These are phyloP conservation scores for Nycticryphes semicollaris DNA, from an alignment of 2,113 vertebrate genomes.

Conservation along the genomic window DNA sequence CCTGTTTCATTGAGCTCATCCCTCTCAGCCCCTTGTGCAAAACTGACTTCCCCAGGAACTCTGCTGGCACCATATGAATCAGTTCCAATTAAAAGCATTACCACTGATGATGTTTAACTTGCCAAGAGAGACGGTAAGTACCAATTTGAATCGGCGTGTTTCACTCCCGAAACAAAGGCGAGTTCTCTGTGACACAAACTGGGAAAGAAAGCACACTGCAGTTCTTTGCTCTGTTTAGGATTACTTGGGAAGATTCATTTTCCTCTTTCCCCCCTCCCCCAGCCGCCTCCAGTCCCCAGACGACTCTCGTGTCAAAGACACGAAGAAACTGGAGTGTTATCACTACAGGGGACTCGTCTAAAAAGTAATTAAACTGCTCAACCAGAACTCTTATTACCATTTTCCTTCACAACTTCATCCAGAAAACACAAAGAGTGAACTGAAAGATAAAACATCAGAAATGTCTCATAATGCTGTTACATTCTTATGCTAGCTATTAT, in stretches of 20 bases:
- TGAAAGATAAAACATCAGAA: conserved; percentile 29
- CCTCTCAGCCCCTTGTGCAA: background rate
- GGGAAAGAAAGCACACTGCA: background rate
- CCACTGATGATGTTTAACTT: conserved; percentile 6
- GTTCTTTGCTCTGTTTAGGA: background rate
- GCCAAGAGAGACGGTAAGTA: background rate
- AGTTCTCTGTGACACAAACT: background rate
- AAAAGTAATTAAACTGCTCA: conserved; percentile 56
- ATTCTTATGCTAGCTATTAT: background rate
- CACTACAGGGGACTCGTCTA: background rate
- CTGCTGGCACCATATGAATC: background rate
- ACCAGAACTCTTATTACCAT: conserved; percentile 44
- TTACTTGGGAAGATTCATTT: background rate
- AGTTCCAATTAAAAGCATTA: conserved; percentile 51
- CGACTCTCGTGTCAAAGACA: background rate
- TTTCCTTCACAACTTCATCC: conserved; percentile 32
- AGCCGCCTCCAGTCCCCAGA: background rate
- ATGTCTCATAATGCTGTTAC: background rate
- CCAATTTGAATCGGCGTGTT: background rate
- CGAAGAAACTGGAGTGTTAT: conserved; percentile 8
- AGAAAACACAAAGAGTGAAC: conserved; percentile 20
- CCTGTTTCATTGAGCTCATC: conserved; percentile 1
- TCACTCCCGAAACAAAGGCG: background rate
- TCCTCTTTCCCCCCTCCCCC: background rate
- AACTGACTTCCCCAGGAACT: background rate